These are phyloP conservation scores for Ganaspis sp. DNA, from an alignment of 1,140 invertebrate species.

Conservation along the genomic window DNA sequence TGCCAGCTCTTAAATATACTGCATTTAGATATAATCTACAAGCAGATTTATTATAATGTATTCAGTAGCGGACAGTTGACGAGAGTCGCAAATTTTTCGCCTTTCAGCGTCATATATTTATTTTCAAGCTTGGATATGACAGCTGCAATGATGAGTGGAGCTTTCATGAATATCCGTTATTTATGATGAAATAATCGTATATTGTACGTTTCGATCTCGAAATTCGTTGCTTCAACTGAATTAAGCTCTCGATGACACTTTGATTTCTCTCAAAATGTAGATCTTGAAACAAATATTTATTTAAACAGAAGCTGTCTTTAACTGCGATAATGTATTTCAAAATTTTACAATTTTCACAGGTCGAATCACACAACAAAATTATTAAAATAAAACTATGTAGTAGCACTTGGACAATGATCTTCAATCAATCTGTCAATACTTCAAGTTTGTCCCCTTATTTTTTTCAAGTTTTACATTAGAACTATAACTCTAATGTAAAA, in stretches of 20 bases:
- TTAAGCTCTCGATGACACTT: neutral
- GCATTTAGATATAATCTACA: neutral
- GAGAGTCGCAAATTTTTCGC: neutral
- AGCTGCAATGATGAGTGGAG: neutral
- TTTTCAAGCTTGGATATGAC: neutral
- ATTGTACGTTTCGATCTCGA: neutral
- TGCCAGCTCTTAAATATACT: neutral
- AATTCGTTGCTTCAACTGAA: neutral
- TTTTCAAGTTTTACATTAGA: too few relatives aligned
- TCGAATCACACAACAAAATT: too few relatives aligned
- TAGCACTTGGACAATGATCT: too few relatives aligned
- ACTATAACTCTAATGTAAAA: too few relatives aligned
- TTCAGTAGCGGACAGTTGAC: neutral
- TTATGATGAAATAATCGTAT: neutral
- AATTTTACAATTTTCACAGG: too few relatives aligned
- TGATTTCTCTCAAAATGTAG: neutral
- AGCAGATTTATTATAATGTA: neutral
- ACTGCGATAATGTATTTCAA: too few relatives aligned
- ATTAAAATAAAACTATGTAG: too few relatives aligned
- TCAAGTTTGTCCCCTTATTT: too few relatives aligned
- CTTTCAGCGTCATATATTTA: conserved; percentile 1
- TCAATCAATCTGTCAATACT: too few relatives aligned
- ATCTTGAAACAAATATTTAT: neutral
- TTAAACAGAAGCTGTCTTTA: too few relatives aligned
- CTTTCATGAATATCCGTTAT: neutral